Conservation (phyloP, 2,113 vertebrate genomes). For the Corvus hawaiiensis region DNA sequence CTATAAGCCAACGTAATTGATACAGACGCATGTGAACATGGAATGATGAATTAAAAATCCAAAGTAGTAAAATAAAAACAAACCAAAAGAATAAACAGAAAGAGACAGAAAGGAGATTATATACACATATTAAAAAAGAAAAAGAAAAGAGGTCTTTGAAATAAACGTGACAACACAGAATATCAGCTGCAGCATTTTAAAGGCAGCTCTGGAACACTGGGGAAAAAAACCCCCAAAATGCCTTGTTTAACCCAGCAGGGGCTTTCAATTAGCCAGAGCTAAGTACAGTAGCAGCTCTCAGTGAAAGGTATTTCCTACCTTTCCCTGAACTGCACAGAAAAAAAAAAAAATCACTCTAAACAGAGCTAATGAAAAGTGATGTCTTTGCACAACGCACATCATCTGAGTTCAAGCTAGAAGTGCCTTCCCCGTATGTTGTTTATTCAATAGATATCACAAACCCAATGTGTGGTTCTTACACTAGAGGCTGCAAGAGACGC, state of each 20-base stretch:
- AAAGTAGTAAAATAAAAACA: constrained; percentile 25
- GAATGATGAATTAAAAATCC: constrained; percentile 34
- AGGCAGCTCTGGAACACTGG: constrained; percentile 31
- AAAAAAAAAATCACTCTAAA: neutral
- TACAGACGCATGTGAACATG: constrained; percentile 18
- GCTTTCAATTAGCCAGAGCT: neutral
- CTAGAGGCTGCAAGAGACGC: constrained; percentile 84
- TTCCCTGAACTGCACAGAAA: neutral
- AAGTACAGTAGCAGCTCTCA: constrained; percentile 1
- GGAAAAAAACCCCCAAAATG: neutral
- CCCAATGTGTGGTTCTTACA: constrained; percentile 80
- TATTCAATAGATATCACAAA: constrained; percentile 72
- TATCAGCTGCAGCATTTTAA: constrained; percentile 48
- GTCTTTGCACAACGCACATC: constrained; percentile 49
- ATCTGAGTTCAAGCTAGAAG: constrained; percentile 52
- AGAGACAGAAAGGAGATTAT: constrained; percentile 16
- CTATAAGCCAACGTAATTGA: constrained; percentile 20
- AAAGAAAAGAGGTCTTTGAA: neutral
- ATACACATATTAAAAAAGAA: neutral
- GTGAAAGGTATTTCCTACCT: constrained; percentile 41
- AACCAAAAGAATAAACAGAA: constrained; percentile 20
- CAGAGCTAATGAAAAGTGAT: neutral
- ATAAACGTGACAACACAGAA: neutral
- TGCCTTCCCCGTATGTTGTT: constrained; percentile 65
- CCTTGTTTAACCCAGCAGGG: neutral